Percentiles rank a stretch among this genome's conserved stretches.
These are phyloP conservation scores for Proterorhinus semilunaris DNA, from an alignment of 2,113 vertebrate species.

Conservation along the genomic window DNA sequence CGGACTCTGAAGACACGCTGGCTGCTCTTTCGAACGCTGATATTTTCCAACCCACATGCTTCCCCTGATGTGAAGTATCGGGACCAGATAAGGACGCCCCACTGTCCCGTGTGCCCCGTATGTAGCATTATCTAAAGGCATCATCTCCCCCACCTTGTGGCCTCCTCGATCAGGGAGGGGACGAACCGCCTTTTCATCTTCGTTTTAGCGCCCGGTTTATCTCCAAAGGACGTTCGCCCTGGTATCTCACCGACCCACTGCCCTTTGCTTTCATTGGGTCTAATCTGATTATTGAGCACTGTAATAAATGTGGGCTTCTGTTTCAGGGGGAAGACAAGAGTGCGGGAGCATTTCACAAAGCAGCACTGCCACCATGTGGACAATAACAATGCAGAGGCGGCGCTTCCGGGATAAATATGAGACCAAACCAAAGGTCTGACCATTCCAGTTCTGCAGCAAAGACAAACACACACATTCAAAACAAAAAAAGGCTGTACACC, in stretches of 20 bases:
- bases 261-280: not conserved
- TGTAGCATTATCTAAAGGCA: conserved; percentile 5
- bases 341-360: not conserved
- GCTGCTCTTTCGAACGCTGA: not conserved
- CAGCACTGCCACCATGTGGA: conserved; percentile 44
- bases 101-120: not conserved
- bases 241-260: not conserved
- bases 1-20: not conserved
- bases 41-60: not conserved
- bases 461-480: too few species aligned
- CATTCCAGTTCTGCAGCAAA: too few species aligned
- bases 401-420: not conserved
- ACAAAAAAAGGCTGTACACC: too few species aligned
- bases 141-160: conserved; percentile 7
- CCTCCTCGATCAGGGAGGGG: conserved; percentile 2
- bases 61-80: conserved; percentile 11
- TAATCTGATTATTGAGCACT: not conserved
- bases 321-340: not conserved
- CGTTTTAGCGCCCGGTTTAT: conserved; percentile 2
- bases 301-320: not conserved
- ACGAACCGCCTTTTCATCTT: conserved; percentile 11
- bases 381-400: not conserved
- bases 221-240: not conserved
- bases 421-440: too few species aligned
- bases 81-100: conserved; percentile 13